These are phyloP conservation scores for Tuta absoluta DNA, from an alignment of 2,888 invertebrate species.

Conservation along the genomic window DNA sequence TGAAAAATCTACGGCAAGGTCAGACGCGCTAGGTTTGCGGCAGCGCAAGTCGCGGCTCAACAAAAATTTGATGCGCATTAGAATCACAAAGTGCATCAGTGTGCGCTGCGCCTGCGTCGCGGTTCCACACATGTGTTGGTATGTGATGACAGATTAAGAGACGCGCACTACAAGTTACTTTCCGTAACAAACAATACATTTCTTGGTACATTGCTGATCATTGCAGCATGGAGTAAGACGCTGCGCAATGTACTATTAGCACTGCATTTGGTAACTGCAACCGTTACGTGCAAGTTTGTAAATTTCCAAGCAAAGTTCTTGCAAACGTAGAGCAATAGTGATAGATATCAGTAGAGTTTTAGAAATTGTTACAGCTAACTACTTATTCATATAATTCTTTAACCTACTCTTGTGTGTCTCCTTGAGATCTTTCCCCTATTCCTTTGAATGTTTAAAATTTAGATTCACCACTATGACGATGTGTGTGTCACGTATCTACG, in stretches of 20 bases:
- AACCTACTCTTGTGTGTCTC: not conserved
- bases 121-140: constrained; percentile 46
- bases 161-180: constrained; percentile 37
- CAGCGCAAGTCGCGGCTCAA: not conserved
- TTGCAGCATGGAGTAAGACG: constrained; percentile 12
- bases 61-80: not conserved
- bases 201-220: constrained; percentile 11
- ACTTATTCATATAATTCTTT: not conserved
- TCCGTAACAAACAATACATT: constrained; percentile 3
- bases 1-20: not conserved
- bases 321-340: not conserved
- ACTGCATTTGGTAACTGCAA: not conserved
- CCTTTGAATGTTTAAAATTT: not conserved
- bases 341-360: not conserved
- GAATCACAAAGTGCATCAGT: constrained; percentile 36
- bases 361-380: not conserved
- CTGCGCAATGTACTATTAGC: constrained; percentile 15
- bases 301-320: constrained; percentile 6
- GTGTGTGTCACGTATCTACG: constrained; percentile 26
- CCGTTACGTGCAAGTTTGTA: constrained; percentile 2
- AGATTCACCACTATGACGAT: constrained; percentile 24
- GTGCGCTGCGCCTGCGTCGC: constrained; percentile 46
- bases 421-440: constrained; percentile 1
- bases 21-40: not conserved
- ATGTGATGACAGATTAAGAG: constrained; percentile 57